Evolutionary conservation across 2,888 invertebrate genomes (phyloP), one percentile per base, ranked within the genome.

Genomic region (Exephanes ischioxanthus): DNA sequence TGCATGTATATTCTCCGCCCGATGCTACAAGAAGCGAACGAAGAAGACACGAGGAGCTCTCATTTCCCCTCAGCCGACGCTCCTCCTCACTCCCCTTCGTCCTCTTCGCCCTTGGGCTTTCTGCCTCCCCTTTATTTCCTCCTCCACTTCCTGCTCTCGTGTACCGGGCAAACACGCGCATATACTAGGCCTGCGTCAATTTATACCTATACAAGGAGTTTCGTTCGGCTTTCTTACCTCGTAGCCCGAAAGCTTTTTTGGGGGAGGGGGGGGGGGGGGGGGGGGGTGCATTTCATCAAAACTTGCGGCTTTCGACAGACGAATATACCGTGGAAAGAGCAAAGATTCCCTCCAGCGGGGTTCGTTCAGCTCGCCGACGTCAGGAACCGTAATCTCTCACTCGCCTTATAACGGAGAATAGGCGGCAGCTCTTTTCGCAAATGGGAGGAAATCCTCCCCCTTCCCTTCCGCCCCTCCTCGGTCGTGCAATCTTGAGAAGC

Each of bases 221-320:
- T 45, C 7, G 67, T 48, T 71, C 84, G 86, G 84, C 55, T 86
- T 83, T 76, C 86, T 88, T 68, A 75, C 63, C 66, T 33, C 41
- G n/a, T 33, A 72, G 55, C 14, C 77, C 80, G 37, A 78, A 61
- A 33, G 61, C 16, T 30, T n/a, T n/a, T n/a, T n/a, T n/a, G 22
- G 22, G 22, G 22, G 22, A 22, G 22, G 22, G 22, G 22, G 26
- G 61, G 58, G 61, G 45, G 16, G 45, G 3, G 14, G 45, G 14
- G 19, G 70, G 37, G 83, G 87, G 87, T 88, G 89, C 88, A 88
- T 91, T 91, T 91, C 90, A 91, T 91, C 91, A 89, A 91, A 91
- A 90, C 88, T 91, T 91, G 89, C 76, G 88, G 88, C 86, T 89
- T 88, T 83, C 72, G 80, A 67, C 67, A 67, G 77, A 67, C 37